Base-by-base conservation (phyloP, 2,113 vertebrate genomes). In the Megaceryle maxima region DNA sequence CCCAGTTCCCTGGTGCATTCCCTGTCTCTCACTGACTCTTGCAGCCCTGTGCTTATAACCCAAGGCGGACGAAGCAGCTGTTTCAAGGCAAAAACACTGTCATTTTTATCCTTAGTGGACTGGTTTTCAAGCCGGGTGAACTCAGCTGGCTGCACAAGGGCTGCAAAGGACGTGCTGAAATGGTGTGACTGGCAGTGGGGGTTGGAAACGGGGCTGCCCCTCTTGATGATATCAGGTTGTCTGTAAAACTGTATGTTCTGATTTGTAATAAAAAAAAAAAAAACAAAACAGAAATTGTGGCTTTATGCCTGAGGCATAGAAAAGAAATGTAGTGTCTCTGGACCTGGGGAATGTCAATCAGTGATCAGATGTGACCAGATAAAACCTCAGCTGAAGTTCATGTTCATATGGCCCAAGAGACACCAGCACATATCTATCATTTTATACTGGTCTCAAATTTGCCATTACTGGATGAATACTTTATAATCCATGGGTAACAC, bases 331-430 rank as follows among this genome's bases (percentile, higher is more conserved):
- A 15, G 19, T 50, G 41, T 63, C 50, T 90, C 64, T 78, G 66
- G 73, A 53, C 48, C 13, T 56, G 46, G 55, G 26, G 41, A 81
- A 75, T 33, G 46, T 53, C 69, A 79, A 31, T 35, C 70, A 81
- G 50, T 39, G 72, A 90, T 84, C 63, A 87, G 84, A 56, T 73
- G 75, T 87, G 87, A 73, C 77, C 78, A 39, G 44, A 87, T 50
- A 56, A 94, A 81, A 75, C 75, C 72, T 70, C 83, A 86, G 88
- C 66, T 91, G 94, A 92, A 56, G 73, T 81, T 95, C 86, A 67
- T 3, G 26, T 56, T 86, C 50, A 15, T 80, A 35, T 22, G 67
- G 57, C 62, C 93, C 89, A 56, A n/a, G 84, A 84, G 74, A 91
- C 77, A 72, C 13, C n/a, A 55, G 56, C 51, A 10, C 7, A 31